A percentile compares a stretch with the other conserved stretches of the same genome.
Evolutionary conservation across 2,888 invertebrate species (phyloP).

Genomic region (Drosophila pseudotalamancana): DNA sequence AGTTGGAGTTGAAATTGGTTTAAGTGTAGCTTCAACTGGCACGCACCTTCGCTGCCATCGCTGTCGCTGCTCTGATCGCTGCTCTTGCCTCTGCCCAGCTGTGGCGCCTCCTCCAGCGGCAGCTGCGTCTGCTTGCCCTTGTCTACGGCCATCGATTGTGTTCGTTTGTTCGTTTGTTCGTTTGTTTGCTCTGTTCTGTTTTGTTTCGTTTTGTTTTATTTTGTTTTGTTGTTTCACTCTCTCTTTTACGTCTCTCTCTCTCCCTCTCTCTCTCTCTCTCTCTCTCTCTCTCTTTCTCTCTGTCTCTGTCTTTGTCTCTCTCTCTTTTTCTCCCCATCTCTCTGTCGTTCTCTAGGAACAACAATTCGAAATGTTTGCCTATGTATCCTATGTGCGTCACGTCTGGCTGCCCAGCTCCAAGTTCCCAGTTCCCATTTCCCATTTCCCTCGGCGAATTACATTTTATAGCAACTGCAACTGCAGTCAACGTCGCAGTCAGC

Average conservation of each 20-base stretch:
- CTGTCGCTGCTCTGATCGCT: constrained; percentile 32
- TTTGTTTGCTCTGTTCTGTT: no score
- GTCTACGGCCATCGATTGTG: constrained; percentile 41
- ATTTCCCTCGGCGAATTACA: constrained; percentile 58
- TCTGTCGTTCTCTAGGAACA: no score
- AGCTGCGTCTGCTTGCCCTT: constrained; percentile 2
- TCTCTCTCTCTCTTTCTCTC: not conserved
- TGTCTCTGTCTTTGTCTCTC: not conserved
- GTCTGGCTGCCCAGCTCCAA: constrained; percentile 16
- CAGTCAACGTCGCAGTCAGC: not conserved
- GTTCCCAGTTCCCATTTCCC: not conserved
- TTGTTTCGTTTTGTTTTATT: constrained; percentile 1
- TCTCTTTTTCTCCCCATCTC: no score
- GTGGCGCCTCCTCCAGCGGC: not conserved
- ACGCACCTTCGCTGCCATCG: constrained; percentile 28
- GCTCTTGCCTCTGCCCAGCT: not conserved
- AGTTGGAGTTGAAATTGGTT: no score
- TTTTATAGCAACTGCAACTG: constrained; percentile 71
- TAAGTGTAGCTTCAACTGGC: not conserved
- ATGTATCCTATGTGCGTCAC: constrained; percentile 38
- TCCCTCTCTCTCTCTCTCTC: no score
- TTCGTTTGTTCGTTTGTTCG: no score
- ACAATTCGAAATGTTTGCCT: constrained; percentile 37
- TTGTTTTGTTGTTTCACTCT: no score
- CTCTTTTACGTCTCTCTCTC: not conserved